phyloP scores from a whole-genome alignment of 2,113 vertebrate species.

The Tautogolabrus adspersus region DNA sequence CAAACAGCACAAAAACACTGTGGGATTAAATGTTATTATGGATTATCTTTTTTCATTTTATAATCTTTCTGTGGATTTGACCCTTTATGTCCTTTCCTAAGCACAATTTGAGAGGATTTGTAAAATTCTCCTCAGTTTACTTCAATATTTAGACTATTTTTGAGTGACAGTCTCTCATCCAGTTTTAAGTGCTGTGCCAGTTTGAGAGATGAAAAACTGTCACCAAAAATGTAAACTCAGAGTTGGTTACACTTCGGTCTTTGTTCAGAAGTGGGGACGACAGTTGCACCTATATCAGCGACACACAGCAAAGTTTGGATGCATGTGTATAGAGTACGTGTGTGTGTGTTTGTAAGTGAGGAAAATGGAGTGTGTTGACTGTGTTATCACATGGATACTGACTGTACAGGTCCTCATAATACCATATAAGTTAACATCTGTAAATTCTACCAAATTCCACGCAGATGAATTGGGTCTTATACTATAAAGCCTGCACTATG shows the following conservation, averaged over 20 bases:
- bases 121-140: constrained; percentile 31
- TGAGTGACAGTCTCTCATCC: constrained; percentile 39
- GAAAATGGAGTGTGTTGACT: neutral
- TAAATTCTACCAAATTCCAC: neutral
- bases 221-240: constrained; percentile 35
- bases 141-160: constrained; percentile 25
- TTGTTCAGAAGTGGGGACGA: constrained; percentile 34
- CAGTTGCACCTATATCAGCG: constrained; percentile 50
- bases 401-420: neutral
- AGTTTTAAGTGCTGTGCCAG: constrained; percentile 18
- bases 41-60: constrained; percentile 42
- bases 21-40: constrained; percentile 56
- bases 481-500: neutral
- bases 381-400: neutral
- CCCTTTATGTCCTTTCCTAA: constrained; percentile 17
- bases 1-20: constrained; percentile 40
- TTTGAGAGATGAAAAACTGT: constrained; percentile 40
- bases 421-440: neutral
- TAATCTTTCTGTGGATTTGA: constrained; percentile 47
- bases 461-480: neutral
- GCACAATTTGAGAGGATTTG: constrained; percentile 46
- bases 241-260: constrained; percentile 14
- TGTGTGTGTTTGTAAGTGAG: neutral
- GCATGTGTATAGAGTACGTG: no score
- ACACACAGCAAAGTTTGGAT: neutral